Percentiles rank a stretch among this genome's conserved stretches.
These are phyloP conservation scores for Penaeus monodon DNA, from an alignment of 2,888 invertebrate species.

Conservation along the genomic window DNA sequence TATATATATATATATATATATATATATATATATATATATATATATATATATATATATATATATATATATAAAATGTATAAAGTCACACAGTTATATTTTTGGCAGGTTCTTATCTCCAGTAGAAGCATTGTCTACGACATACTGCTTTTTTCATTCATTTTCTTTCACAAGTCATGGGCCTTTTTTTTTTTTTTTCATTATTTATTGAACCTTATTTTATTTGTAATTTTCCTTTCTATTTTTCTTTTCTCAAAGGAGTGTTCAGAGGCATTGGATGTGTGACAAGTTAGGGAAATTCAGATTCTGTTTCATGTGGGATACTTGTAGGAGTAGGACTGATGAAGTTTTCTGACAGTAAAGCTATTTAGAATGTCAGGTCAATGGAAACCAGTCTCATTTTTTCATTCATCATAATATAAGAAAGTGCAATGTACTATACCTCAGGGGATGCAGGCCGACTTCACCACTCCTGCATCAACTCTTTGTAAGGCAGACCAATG, in stretches of 20 bases:
- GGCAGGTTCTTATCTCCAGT: too few relatives aligned
- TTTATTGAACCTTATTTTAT: not conserved
- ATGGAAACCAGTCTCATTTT: too few relatives aligned
- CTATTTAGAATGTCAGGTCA: not conserved
- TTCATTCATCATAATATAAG: not conserved
- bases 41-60: not conserved
- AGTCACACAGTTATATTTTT: not conserved
- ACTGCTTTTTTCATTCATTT: too few relatives aligned
- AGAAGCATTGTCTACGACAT: too few relatives aligned
- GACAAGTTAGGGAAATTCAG: too few relatives aligned
- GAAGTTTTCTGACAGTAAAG: not conserved
- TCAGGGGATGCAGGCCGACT: not conserved
- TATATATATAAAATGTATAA: too few relatives aligned
- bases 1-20: constrained; percentile 11
- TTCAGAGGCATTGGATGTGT: too few relatives aligned
- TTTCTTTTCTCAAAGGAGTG: not conserved
- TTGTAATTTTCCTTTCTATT: not conserved
- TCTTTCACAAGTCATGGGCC: too few relatives aligned
- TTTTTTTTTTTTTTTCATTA: not conserved
- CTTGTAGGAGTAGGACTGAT: too few relatives aligned
- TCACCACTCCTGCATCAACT: not conserved
- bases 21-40: constrained; percentile 8
- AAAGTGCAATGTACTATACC: constrained; percentile 16
- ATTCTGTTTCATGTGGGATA: too few relatives aligned
- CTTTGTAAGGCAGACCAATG: not conserved